These are phyloP conservation scores for Ianthella basta DNA, from an alignment of 37 sponge, comb jelly and placozoan genomes.

Conservation along the genomic window DNA sequence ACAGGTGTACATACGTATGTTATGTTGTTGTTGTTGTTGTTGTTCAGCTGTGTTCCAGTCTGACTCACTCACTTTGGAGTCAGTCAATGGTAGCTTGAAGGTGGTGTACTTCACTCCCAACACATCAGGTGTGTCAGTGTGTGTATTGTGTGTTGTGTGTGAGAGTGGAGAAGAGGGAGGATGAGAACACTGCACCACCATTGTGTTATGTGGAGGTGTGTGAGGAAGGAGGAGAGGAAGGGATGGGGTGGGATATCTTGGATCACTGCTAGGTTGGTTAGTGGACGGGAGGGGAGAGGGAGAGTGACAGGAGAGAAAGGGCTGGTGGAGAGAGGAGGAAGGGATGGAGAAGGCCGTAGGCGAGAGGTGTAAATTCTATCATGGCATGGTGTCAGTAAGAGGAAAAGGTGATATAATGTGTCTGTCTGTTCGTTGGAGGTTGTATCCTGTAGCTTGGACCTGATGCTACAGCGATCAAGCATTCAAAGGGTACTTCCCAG, in stretches of 20 bases:
- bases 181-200: neutral
- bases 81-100: neutral
- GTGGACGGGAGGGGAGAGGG: too few species aligned
- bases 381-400: neutral
- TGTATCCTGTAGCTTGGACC: neutral
- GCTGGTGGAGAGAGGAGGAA: neutral
- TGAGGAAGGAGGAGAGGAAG: too few species aligned
- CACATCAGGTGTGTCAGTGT: neutral
- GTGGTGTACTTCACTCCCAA: neutral
- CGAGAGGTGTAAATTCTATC: neutral
- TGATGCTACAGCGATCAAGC: neutral
- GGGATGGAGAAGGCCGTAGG: neutral
- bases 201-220: neutral
- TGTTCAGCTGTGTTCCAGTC: too few species aligned
- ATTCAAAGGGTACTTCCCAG: too few species aligned
- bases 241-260: too few species aligned
- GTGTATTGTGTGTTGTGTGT: neutral
- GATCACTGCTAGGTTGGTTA: too few species aligned
- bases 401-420: neutral
- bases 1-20: neutral
- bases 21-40: neutral
- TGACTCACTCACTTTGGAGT: too few species aligned
- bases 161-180: neutral
- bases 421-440: neutral
- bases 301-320: too few species aligned